Conservation (phyloP, 2,113 vertebrate genomes). For the Ondatra zibethicus region DNA sequence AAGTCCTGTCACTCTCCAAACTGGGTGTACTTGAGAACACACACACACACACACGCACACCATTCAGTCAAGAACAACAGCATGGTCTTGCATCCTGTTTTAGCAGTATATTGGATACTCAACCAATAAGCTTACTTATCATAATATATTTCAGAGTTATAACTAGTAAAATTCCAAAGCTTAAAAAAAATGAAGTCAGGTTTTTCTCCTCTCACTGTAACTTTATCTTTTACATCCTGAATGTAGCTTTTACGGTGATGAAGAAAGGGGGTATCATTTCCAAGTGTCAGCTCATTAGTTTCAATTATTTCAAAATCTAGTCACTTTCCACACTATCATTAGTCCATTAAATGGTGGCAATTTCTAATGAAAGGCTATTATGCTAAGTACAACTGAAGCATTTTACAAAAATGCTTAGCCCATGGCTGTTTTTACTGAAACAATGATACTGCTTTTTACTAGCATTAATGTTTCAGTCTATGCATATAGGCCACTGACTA, state of each 20-base stretch:
- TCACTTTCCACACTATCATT: constrained; percentile 16
- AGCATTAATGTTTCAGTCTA: neutral
- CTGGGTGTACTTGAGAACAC: neutral
- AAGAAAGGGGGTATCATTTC: neutral
- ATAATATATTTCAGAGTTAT: neutral
- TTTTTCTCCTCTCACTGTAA: neutral
- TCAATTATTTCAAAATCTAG: constrained; percentile 51
- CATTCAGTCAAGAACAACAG: neutral
- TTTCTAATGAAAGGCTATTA: constrained; percentile 12
- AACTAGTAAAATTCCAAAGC: neutral
- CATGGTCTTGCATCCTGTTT: neutral
- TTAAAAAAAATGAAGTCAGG: neutral
- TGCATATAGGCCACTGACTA: neutral
- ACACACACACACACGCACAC: neutral
- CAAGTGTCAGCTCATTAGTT: constrained; percentile 19
- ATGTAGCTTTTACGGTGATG: neutral
- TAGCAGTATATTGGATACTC: neutral
- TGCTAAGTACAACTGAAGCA: neutral
- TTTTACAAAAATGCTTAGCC: constrained; percentile 26
- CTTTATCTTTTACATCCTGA: neutral
- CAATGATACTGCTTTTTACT: constrained; percentile 23
- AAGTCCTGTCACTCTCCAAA: neutral
- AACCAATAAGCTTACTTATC: neutral
- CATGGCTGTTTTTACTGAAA: neutral
- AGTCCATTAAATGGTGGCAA: neutral